Base-by-base conservation (phyloP, 2,888 invertebrate genomes). In the Sinelater perroti region DNA sequence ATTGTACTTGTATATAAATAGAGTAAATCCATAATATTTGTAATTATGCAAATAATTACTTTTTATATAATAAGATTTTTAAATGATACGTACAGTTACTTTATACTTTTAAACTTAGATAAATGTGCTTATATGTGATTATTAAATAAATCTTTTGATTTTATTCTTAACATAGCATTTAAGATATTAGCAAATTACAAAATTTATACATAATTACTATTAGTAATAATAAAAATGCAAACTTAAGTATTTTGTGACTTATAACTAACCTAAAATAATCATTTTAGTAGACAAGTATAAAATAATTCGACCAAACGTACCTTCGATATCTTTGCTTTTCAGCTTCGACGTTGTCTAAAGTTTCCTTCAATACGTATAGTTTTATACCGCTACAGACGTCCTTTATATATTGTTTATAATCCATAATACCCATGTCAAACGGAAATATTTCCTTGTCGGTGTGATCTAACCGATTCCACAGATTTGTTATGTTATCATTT, bases 341-440 rank as follows among this genome's bases (percentile, higher is more conserved):
- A 1, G 11, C 46, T 30, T 46, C 24, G 1, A 17, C 10, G 10
- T 54, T 28, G 16, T 54, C 46, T 60, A 70, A 67, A 38, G 64
- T 65, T 60, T 71, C 71, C 50, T 71, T 70, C n/a, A 69, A 52
- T 17, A 67, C 62, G 44, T 65, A 70, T 45, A 65, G 61, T 54
- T 71, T 71, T 20, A 71, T 40, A 5, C 71, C 69, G 3, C 33
- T 54, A 33, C 67, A 56, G 13, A 65, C 38, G 60, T 65, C 64
- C 28, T 45, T 59, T 1, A 68, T 60, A 45, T 68, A 70, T 24
- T 21, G 45, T 8, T 66, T 55, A 2, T 58, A 26, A 45, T 68
- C 57, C 16, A 71, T 56, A 10, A 63, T 53, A 30, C 60, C 61
- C 10, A 70, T 61, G 47, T 71, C 67, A 45, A 71, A 70, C 31